Evolutionary conservation across 2,888 invertebrate species (phyloP).

Genomic region (Pristionchus fissidentatus): DNA sequence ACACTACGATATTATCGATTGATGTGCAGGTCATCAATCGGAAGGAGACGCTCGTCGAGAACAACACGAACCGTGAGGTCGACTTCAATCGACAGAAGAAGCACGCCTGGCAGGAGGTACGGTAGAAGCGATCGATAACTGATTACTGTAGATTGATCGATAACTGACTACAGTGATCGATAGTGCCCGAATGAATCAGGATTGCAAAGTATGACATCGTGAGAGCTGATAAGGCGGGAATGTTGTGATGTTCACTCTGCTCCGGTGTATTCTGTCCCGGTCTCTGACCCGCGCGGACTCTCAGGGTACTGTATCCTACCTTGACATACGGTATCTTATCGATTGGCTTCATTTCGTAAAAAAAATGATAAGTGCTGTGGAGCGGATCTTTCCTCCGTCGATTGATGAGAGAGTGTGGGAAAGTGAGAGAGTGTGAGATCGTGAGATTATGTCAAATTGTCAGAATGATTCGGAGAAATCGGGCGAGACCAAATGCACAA

Average conservation of each 20-base stretch:
- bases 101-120: conserved; percentile 49
- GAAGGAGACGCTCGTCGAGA: conserved; percentile 49
- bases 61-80: conserved; percentile 49
- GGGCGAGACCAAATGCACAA: conserved; percentile 31
- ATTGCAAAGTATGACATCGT: background rate
- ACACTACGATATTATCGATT: background rate
- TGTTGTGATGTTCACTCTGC: no score
- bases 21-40: conserved; percentile 31
- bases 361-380: conserved; percentile 7
- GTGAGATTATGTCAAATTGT: no score
- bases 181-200: background rate
- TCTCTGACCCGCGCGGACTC: background rate
- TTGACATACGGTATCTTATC: conserved; percentile 33
- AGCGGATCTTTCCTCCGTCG: background rate
- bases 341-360: conserved; percentile 15
- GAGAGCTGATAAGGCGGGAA: background rate
- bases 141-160: background rate
- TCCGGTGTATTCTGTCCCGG: background rate
- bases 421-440: background rate
- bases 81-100: conserved; percentile 49
- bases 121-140: conserved; percentile 13
- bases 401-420: background rate
- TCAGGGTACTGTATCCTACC: no score
- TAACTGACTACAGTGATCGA: background rate
- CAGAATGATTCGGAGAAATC: conserved; percentile 31